phyloP scores from a whole-genome alignment of 2,113 vertebrate genomes.

The Chaenocephalus aceratus region DNA sequence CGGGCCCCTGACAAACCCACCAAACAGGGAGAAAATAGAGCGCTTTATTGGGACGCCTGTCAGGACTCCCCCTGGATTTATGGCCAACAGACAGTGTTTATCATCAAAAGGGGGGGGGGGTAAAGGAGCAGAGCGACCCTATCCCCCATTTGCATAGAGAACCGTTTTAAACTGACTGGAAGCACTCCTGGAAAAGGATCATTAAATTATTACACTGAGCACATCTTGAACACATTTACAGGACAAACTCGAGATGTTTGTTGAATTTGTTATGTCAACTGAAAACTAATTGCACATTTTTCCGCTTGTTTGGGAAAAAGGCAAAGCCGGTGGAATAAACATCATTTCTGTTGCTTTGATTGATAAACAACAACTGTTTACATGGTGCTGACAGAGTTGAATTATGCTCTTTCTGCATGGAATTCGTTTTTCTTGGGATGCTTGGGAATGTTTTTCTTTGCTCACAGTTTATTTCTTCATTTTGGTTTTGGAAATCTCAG shows the following conservation, averaged over 20 bases:
- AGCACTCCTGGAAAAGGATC: constrained; percentile 37
- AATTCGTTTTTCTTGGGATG: constrained; percentile 30
- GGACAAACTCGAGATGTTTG: constrained; percentile 53
- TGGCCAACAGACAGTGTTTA: constrained; percentile 80
- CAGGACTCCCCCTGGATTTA: constrained; percentile 78
- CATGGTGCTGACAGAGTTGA: constrained; percentile 41
- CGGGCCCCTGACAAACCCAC: constrained; percentile 69
- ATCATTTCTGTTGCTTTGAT: constrained; percentile 36
- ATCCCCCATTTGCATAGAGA: constrained; percentile 60
- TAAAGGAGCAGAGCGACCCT: constrained; percentile 32
- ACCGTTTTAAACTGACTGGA: constrained; percentile 24
- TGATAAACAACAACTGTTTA: constrained; percentile 34
- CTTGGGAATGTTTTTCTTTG: background rate
- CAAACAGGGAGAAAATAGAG: constrained; percentile 81
- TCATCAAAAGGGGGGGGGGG: constrained; percentile 61
- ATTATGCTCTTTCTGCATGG: background rate
- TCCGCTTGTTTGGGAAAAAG: constrained; percentile 32
- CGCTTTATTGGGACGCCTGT: constrained; percentile 81
- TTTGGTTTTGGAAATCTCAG: background rate
- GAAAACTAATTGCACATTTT: constrained; percentile 47
- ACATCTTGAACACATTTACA: constrained; percentile 60
- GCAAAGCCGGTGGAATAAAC: constrained; percentile 38
- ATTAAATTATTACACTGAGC: constrained; percentile 45
- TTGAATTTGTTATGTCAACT: constrained; percentile 53
- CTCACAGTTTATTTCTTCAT: constrained; percentile 23